Evolutionary conservation across 2,113 vertebrate genomes (phyloP).

Genomic region (Lipophrys pholis): DNA sequence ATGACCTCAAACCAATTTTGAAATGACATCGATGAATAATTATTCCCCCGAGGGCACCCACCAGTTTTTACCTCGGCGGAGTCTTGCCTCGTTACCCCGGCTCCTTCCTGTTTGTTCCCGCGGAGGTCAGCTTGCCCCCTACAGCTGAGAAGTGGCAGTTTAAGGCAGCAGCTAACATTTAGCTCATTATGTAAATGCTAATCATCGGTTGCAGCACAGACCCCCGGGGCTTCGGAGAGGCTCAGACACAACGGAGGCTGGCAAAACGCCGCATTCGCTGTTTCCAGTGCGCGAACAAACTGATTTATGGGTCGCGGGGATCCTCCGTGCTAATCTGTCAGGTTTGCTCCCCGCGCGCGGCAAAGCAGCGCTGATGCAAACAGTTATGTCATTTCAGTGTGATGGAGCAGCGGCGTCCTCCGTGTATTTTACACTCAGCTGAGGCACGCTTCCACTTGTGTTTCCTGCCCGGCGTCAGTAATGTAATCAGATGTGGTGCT

Average conservation of each 20-base stretch:
- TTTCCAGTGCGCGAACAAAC: slow-evolving; percentile 39
- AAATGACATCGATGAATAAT: slow-evolving; percentile 1
- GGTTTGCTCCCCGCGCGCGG: slow-evolving; percentile 18
- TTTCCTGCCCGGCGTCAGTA: slow-evolving; percentile 71
- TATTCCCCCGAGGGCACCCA: neutral
- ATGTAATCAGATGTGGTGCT: slow-evolving; percentile 63
- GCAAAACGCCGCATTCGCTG: slow-evolving; percentile 33
- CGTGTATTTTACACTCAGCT: slow-evolving; percentile 59
- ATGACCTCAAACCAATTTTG: too few species aligned
- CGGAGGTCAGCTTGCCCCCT: slow-evolving; percentile 63
- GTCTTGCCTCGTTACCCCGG: neutral
- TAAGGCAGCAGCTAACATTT: slow-evolving; percentile 82
- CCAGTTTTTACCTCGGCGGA: slow-evolving; percentile 2
- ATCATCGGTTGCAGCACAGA: slow-evolving; percentile 73
- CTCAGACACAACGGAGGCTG: slow-evolving; percentile 50
- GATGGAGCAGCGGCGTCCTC: slow-evolving; percentile 57
- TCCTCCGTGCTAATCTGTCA: slow-evolving; percentile 39
- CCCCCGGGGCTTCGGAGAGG: slow-evolving; percentile 62
- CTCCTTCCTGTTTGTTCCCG: slow-evolving; percentile 13
- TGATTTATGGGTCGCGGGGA: slow-evolving; percentile 25
- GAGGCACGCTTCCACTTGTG: slow-evolving; percentile 66
- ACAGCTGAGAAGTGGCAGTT: slow-evolving; percentile 71
- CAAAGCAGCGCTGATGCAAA: slow-evolving; percentile 51
- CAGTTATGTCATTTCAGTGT: slow-evolving; percentile 52
- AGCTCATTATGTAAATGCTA: slow-evolving; percentile 85